Percentiles rank a stretch among this genome's conserved stretches.
Conservation (phyloP, 2,797 vertebrate genomes). For the Craterocephalus amniculus region DNA sequence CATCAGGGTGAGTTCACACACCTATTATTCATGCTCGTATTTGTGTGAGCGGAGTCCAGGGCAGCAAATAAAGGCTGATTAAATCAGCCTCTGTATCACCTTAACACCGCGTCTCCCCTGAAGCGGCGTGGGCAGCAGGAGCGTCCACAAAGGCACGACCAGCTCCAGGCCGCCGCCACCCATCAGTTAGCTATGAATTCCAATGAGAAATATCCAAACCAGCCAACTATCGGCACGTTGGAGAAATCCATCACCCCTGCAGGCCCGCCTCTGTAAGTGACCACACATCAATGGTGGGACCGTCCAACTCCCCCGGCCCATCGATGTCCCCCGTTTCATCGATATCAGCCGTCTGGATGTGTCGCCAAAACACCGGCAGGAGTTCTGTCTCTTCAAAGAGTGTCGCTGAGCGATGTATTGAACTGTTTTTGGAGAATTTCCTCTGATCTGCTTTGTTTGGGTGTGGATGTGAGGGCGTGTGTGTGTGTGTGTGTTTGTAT, state of each 20-base stretch:
- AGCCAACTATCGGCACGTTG: neutral
- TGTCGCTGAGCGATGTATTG: slow-evolving; percentile 59
- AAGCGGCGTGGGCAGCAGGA: neutral
- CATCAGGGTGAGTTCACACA: neutral
- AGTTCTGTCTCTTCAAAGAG: slow-evolving; percentile 62
- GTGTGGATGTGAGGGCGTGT: slow-evolving; percentile 24
- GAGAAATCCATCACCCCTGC: slow-evolving; percentile 10
- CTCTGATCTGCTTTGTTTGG: slow-evolving; percentile 64
- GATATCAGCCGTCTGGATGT: slow-evolving; percentile 51
- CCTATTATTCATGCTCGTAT: neutral
- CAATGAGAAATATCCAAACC: slow-evolving; percentile 2
- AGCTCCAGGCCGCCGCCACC: neutral
- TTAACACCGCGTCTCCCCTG: neutral
- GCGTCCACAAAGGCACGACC: neutral
- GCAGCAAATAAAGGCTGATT: neutral
- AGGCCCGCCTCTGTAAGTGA: slow-evolving; percentile 8
- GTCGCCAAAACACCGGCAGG: slow-evolving; percentile 46
- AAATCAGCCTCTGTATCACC: neutral
- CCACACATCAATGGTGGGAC: slow-evolving; percentile 47
- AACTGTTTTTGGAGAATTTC: slow-evolving; percentile 67
- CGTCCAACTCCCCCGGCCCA: slow-evolving; percentile 16
- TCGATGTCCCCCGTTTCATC: slow-evolving; percentile 39
- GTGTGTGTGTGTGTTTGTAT: slow-evolving; percentile 39
- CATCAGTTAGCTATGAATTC: neutral
- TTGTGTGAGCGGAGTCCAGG: neutral